Evolutionary conservation across 53 echinoderm and acorn worm species (phyloP).

Genomic region (Echinometra lucunter): DNA sequence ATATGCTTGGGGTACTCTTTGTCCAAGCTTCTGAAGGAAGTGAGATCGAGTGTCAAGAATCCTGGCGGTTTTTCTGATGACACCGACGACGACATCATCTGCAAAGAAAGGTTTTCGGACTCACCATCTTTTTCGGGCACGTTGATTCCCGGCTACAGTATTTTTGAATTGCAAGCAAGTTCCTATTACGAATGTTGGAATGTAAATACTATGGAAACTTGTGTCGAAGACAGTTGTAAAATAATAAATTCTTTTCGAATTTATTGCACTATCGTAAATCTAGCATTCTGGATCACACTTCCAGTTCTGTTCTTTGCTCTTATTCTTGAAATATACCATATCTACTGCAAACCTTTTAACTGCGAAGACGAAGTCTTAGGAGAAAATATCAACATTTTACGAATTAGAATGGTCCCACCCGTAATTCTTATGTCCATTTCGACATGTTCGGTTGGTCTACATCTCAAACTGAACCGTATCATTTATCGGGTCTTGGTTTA

Average conservation of each 20-base stretch:
- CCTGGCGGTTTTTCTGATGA: not conserved
- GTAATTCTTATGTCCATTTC: not conserved
- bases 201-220: no score
- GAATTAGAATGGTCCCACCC: not conserved
- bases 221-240: no score
- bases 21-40: not conserved
- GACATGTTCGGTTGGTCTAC: not conserved
- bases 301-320: no score
- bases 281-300: no score
- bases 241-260: no score
- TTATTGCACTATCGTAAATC: no score
- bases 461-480: not conserved
- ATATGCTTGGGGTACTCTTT: not conserved
- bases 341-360: not conserved
- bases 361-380: not conserved
- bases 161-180: conserved; percentile 27
- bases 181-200: conserved; percentile 18
- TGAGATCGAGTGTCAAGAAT: not conserved
- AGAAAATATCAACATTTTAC: not conserved
- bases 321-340: no score
- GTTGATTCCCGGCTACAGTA: conserved; percentile 36
- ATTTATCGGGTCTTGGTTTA: not conserved
- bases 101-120: not conserved
- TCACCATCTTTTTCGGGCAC: not conserved
- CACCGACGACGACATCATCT: not conserved